A percentile compares a stretch with the other conserved stretches of the same genome.
Evolutionary conservation across 2,113 vertebrate genomes (phyloP).

Genomic region (Cygnus atratus): DNA sequence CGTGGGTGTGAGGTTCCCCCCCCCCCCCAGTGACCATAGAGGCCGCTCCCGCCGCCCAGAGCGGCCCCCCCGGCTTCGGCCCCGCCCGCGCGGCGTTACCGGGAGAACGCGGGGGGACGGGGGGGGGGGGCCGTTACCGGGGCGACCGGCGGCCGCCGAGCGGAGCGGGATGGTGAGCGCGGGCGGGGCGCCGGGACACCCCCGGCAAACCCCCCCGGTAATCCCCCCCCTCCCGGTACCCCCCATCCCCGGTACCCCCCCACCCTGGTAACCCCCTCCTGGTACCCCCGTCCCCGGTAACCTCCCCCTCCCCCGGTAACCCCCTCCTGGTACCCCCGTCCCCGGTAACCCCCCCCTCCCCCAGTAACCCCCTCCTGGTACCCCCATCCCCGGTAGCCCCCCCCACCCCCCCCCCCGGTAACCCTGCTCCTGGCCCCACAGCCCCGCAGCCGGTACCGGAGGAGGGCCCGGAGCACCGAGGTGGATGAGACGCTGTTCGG

Average conservation of each 20-base stretch:
- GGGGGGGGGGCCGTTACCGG: neutral
- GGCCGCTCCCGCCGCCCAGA: too few relatives aligned
- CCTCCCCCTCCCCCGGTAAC: neutral
- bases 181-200: neutral
- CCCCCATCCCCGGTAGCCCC: neutral
- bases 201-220: too few relatives aligned
- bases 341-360: conserved; percentile 23
- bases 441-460: conserved; percentile 70
- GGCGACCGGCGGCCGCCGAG: neutral
- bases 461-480: conserved; percentile 63
- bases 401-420: neutral
- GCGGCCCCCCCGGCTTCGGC: too few relatives aligned
- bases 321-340: too few relatives aligned
- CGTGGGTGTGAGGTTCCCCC: too few relatives aligned
- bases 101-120: too few relatives aligned
- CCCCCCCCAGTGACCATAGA: too few relatives aligned
- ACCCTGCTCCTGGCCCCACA: neutral
- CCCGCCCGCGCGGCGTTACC: too few relatives aligned
- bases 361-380: neutral
- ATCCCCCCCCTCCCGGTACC: too few relatives aligned
- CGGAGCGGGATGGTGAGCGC: neutral
- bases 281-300: too few relatives aligned
- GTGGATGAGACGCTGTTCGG: conserved; percentile 83
- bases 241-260: too few relatives aligned
- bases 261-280: too few relatives aligned